Conservation (phyloP, 2,888 invertebrate genomes). For the Habroteleia sp. region DNA sequence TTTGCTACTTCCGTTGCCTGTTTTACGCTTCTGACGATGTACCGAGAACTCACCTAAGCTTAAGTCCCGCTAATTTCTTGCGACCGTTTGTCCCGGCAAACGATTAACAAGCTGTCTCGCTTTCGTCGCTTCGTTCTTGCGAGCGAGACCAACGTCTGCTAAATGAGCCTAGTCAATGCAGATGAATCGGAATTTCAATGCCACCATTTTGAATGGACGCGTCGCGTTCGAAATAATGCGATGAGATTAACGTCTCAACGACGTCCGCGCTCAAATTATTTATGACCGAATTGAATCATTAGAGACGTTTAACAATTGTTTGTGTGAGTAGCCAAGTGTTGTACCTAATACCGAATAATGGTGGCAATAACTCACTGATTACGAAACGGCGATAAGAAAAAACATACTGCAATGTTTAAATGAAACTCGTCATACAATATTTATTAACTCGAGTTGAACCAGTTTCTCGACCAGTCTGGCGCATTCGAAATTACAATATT, state of each 20-base stretch:
- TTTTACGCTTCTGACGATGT: constrained; percentile 62
- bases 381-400: constrained; percentile 25
- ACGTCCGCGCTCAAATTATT: background rate
- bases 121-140: constrained; percentile 42
- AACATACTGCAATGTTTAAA: background rate
- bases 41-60: constrained; percentile 62
- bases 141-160: constrained; percentile 13
- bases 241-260: constrained; percentile 1
- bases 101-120: constrained; percentile 69
- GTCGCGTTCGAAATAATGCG: constrained; percentile 1
- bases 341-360: background rate
- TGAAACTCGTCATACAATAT: constrained; percentile 30
- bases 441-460: constrained; percentile 40
- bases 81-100: constrained; percentile 68
- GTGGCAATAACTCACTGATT: constrained; percentile 13
- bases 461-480: constrained; percentile 21
- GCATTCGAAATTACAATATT: constrained; percentile 28
- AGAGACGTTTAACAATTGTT: background rate
- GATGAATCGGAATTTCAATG: constrained; percentile 29
- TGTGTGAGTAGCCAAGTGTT: background rate
- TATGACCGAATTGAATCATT: background rate
- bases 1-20: constrained; percentile 69
- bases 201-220: constrained; percentile 31
- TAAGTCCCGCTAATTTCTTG: constrained; percentile 74
- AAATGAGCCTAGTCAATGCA: constrained; percentile 46